Evolutionary conservation across 2,888 invertebrate species (phyloP).

Genomic region (Poecilobothrus nobilitatus): DNA sequence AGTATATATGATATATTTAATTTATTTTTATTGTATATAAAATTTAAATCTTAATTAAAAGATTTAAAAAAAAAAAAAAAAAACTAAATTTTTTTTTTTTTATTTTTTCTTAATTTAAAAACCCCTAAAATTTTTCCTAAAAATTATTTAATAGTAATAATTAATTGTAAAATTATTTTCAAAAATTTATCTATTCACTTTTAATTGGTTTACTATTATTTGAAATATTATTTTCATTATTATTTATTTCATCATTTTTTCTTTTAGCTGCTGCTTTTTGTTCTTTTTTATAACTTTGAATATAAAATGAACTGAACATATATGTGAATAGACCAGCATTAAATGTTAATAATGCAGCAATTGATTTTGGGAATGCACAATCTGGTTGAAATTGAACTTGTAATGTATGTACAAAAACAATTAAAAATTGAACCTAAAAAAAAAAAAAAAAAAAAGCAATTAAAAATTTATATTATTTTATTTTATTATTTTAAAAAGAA

Average conservation of each 20-base stretch:
- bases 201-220: neutral
- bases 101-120: no score
- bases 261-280: conserved; percentile 29
- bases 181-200: neutral
- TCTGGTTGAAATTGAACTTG: conserved; percentile 56
- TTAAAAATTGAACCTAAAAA: conserved; percentile 61
- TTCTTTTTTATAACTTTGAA: conserved; percentile 53
- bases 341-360: conserved; percentile 56
- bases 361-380: conserved; percentile 62
- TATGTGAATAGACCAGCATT: conserved; percentile 66
- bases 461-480: conserved; percentile 48
- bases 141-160: no score
- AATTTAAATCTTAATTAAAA: no score
- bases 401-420: conserved; percentile 63
- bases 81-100: no score
- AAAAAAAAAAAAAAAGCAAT: conserved; percentile 52
- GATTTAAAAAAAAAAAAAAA: no score
- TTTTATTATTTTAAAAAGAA: no score
- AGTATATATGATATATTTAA: no score
- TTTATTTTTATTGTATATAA: no score
- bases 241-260: neutral
- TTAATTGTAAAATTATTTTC: no score
- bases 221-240: neutral
- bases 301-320: conserved; percentile 69
- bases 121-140: no score